Conservation (phyloP, 2,113 vertebrate species). For the Psittacus erithacus region DNA sequence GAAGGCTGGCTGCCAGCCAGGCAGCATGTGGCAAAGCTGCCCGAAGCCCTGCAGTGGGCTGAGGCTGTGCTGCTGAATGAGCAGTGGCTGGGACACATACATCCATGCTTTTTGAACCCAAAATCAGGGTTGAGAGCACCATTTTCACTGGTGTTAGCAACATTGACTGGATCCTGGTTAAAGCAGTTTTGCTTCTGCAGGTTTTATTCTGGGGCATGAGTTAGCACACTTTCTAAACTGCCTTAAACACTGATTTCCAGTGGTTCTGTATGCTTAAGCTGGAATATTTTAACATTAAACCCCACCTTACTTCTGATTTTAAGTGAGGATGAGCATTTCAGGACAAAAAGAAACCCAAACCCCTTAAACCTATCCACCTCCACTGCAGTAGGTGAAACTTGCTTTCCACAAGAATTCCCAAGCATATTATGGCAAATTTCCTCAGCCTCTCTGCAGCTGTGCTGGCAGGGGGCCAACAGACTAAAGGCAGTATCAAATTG, state of each 20-base stretch:
- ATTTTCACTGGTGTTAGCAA: background rate
- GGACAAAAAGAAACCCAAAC: background rate
- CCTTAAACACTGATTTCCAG: background rate
- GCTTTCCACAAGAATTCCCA: slow-evolving; percentile 53
- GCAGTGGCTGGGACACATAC: background rate
- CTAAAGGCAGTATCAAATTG: slow-evolving; percentile 51
- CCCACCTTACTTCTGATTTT: background rate
- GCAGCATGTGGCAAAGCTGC: accelerated
- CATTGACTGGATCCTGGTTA: background rate
- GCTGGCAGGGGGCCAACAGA: slow-evolving; percentile 38
- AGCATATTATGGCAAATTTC: slow-evolving; percentile 49
- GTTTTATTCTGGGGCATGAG: background rate
- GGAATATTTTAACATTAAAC: background rate
- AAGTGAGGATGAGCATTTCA: background rate
- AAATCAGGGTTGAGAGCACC: background rate
- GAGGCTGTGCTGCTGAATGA: background rate
- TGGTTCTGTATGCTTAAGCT: background rate
- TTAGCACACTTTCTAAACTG: background rate
- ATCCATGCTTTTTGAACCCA: background rate
- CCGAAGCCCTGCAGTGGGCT: accelerated
- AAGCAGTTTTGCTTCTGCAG: background rate
- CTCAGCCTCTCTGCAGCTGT: slow-evolving; percentile 49
- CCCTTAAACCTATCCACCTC: background rate
- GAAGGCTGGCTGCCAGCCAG: background rate
- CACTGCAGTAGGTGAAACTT: slow-evolving; percentile 44